A percentile compares a stretch with the other conserved stretches of the same genome.
phyloP scores from a whole-genome alignment of 2,113 vertebrate species.

The Psammodynastes pulverulentus region DNA sequence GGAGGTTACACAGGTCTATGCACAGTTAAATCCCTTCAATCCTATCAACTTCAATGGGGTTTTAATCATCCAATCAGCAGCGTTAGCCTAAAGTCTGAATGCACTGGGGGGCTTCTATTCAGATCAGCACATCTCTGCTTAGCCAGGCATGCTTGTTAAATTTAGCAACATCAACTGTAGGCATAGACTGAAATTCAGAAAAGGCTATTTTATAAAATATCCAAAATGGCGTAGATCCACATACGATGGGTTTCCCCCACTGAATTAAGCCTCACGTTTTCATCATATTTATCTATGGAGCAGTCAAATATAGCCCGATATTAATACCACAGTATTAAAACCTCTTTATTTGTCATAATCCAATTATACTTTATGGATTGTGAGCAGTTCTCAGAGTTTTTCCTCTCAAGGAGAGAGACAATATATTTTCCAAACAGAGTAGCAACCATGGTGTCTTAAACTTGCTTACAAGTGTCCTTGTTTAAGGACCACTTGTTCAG shows the following conservation, averaged over 20 bases:
- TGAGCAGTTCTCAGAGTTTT: neutral
- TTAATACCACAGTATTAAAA: neutral
- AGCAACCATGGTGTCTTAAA: neutral
- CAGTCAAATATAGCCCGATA: neutral
- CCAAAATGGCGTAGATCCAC: too few relatives aligned
- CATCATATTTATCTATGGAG: neutral
- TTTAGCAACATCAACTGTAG: neutral
- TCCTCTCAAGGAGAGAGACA: neutral
- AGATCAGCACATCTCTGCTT: neutral
- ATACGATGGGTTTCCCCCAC: neutral
- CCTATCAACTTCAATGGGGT: neutral
- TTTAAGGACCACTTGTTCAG: neutral
- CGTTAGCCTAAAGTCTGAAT: neutral
- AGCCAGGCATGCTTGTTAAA: neutral
- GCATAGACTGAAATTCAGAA: neutral
- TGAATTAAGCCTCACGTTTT: neutral
- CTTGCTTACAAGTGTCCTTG: neutral
- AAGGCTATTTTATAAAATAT: neutral
- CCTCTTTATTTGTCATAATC: neutral
- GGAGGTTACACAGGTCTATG: neutral
- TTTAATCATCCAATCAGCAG: constrained; percentile 6
- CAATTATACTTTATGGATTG: neutral
- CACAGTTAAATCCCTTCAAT: constrained; percentile 7
- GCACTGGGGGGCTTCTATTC: constrained; percentile 4
- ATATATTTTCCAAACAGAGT: neutral